Conservation (phyloP, 1,140 invertebrate species). For the Anoplophora glabripennis region DNA sequence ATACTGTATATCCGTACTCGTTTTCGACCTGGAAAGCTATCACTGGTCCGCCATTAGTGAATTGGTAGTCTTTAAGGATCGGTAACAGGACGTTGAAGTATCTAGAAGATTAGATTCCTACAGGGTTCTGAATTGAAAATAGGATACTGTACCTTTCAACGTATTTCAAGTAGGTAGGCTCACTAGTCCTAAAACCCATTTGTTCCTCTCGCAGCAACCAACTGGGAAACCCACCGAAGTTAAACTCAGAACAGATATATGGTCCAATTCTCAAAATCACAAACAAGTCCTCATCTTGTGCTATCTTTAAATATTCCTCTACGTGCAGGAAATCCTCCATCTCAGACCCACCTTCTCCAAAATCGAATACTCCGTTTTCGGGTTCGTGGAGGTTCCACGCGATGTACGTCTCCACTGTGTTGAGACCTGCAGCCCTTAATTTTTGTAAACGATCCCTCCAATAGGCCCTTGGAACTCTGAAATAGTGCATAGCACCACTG, state of each 20-base stretch:
- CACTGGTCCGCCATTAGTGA: conserved; percentile 57
- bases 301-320: conserved; percentile 71
- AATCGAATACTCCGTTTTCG: conserved; percentile 52
- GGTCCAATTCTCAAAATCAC: conserved; percentile 88
- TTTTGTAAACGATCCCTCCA: conserved; percentile 59
- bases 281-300: conserved; percentile 75
- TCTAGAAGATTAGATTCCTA: conserved; percentile 10
- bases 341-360: conserved; percentile 77
- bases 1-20: conserved; percentile 53
- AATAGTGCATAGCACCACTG: conserved; percentile 88
- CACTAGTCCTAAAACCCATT: conserved; percentile 52
- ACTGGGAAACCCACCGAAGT: conserved; percentile 51
- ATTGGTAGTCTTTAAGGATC: conserved; percentile 53
- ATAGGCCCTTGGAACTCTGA: conserved; percentile 71
- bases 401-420: conserved; percentile 89
- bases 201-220: conserved; percentile 36
- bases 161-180: conserved; percentile 49
- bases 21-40: conserved; percentile 58
- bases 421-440: conserved; percentile 79
- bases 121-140: too few relatives aligned
- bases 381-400: conserved; percentile 91
- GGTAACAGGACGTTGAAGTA: conserved; percentile 54
- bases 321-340: conserved; percentile 57
- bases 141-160: conserved; percentile 42
- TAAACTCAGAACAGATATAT: conserved; percentile 87